Base-by-base conservation (phyloP, 2,113 vertebrate species). In the Ophiodon elongatus region DNA sequence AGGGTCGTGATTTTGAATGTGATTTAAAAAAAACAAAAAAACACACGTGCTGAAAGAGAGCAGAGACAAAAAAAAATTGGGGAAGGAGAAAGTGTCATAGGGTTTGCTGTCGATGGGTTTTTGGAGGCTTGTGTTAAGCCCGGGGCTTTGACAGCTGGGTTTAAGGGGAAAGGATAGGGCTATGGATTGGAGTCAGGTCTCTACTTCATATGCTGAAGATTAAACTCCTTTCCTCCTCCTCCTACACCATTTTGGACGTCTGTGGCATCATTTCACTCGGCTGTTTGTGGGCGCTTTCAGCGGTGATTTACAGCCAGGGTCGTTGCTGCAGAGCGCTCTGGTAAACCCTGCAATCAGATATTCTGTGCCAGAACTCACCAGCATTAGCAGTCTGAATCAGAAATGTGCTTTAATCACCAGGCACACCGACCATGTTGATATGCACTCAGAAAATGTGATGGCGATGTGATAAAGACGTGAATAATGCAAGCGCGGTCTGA, bases 101-200 rank as follows among this genome's bases (percentile, higher is more conserved):
- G 80, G 73, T 72, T 88, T 33, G 76, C 83, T 88, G 90, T 92
- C 75, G 76, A 88, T 83, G 76, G 84, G 85, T 80, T 85, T 90
- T 84, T 35, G 72, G 79, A 83, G 84, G 82, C 82, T 89, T 78
- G 82, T 73, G 71, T 89, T 91, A 93, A 87, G 84, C 88, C 83
- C 57, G 72, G 70, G 76, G 88, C 83, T 93, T 87, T 91, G 86
- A 89, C 90, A 92, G 86, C 86, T 84, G 63, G 79, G 77, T 91
- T 92, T 92, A 89, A 84, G 84, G 80, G 85, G 74, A 87, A 75
- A 86, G 80, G 87, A 88, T 35, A 66, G 80, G 82, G 86, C 83
- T 83, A 76, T 17, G 79, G 86, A 88, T 91, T 86, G 90, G 84
- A 91, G 90, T 92, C 84, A 89, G 85, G 83, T 86, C 78, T 89